A percentile compares a stretch with the other conserved stretches of the same genome.
phyloP scores from a whole-genome alignment of 2,888 invertebrate genomes.

The Dynastes maya region DNA sequence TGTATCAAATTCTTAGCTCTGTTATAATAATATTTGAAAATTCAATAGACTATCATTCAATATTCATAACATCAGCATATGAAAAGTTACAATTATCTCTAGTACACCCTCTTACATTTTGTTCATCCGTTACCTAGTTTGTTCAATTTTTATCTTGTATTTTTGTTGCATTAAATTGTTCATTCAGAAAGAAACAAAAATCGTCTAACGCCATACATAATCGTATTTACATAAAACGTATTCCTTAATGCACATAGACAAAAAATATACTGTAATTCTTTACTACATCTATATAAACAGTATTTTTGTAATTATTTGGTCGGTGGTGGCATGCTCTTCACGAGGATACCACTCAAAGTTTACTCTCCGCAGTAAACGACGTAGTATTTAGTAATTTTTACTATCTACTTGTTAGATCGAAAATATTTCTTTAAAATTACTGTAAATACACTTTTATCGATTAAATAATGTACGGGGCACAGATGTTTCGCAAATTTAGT shows the following conservation, averaged over 20 bases:
- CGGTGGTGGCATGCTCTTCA: constrained; percentile 63
- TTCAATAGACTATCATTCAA: constrained; percentile 66
- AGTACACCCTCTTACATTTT: constrained; percentile 1
- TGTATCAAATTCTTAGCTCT: constrained; percentile 63
- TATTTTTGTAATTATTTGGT: constrained; percentile 66
- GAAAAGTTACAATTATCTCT: constrained; percentile 56
- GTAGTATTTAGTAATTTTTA: constrained; percentile 59
- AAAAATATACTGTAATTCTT: constrained; percentile 47
- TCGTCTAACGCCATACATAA: constrained; percentile 1
- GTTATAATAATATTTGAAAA: constrained; percentile 57
- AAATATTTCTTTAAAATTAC: neutral
- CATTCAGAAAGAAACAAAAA: constrained; percentile 16
- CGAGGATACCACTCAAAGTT: constrained; percentile 61
- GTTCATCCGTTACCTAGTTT: constrained; percentile 15
- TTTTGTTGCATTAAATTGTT: constrained; percentile 33
- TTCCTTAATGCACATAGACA: constrained; percentile 38
- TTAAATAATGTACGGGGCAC: neutral
- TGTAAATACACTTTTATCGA: neutral
- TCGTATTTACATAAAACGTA: constrained; percentile 41
- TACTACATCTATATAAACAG: constrained; percentile 62
- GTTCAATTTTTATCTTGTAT: constrained; percentile 33
- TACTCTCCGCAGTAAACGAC: constrained; percentile 57
- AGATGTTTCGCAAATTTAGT: neutral
- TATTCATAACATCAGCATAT: constrained; percentile 63
- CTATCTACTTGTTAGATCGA: constrained; percentile 54